Evolutionary conservation across 2,888 invertebrate species (phyloP).

Genomic region (Mylabris sibirica): DNA sequence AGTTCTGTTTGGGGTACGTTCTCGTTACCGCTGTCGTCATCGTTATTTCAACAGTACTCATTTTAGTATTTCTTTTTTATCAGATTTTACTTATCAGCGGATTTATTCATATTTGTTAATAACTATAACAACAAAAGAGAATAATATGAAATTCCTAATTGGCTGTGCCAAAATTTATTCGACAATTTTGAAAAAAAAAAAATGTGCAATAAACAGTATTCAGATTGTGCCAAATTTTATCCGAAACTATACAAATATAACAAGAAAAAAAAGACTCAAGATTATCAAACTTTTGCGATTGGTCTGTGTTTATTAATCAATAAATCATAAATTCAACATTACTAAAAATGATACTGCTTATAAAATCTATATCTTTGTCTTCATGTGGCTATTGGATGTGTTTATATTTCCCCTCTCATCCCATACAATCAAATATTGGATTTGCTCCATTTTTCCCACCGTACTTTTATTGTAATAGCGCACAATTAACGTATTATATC

Average conservation of each 20-base stretch:
- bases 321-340: background rate
- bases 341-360: background rate
- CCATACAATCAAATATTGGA: background rate
- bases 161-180: slow-evolving; percentile 25
- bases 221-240: slow-evolving; percentile 28
- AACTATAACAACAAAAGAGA: slow-evolving; percentile 13
- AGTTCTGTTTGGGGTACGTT: slow-evolving; percentile 34
- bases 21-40: slow-evolving; percentile 42
- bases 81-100: slow-evolving; percentile 31
- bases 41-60: slow-evolving; percentile 35
- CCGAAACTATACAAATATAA: slow-evolving; percentile 5
- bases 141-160: slow-evolving; percentile 19
- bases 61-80: slow-evolving; percentile 39
- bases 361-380: slow-evolving; percentile 8
- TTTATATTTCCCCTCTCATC: background rate
- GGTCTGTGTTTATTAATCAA: slow-evolving; percentile 40
- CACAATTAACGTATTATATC: slow-evolving; percentile 15
- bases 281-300: slow-evolving; percentile 44
- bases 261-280: background rate
- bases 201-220: slow-evolving; percentile 11
- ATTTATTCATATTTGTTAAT: slow-evolving; percentile 42
- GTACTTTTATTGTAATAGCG: slow-evolving; percentile 11
- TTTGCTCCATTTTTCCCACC: background rate
- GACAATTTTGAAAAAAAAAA: slow-evolving; percentile 11
- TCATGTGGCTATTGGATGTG: slow-evolving; percentile 17